These are phyloP conservation scores for Patella pellucida DNA, from an alignment of 2,888 invertebrate species.

Conservation along the genomic window DNA sequence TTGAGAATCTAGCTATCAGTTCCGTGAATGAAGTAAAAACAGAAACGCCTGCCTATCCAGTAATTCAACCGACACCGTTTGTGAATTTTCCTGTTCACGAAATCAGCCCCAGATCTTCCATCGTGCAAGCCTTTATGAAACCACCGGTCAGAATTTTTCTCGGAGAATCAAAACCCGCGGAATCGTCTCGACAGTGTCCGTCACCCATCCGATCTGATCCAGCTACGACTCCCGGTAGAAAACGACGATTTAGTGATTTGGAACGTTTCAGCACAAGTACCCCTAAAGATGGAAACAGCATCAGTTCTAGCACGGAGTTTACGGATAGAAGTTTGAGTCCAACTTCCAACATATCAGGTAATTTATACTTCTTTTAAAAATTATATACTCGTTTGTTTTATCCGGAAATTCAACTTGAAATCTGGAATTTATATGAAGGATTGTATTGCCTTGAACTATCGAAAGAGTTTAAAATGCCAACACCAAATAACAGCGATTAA, in stretches of 20 bases:
- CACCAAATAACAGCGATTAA: too few species aligned
- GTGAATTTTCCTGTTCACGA: not conserved
- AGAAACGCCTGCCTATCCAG: not conserved
- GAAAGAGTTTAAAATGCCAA: too few species aligned
- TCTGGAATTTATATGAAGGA: too few species aligned
- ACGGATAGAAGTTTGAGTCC: not conserved
- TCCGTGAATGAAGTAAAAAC: slow-evolving; percentile 27
- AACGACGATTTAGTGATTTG: slow-evolving; percentile 3
- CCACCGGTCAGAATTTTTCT: not conserved
- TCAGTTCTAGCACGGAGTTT: not conserved
- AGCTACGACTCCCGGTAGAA: not conserved
- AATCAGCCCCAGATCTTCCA: not conserved
- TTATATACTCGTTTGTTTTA: too few species aligned
- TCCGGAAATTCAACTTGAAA: too few species aligned
- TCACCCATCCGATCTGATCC: not conserved
- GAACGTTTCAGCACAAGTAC: not conserved
- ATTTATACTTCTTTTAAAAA: not conserved
- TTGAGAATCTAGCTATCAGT: slow-evolving; percentile 42
- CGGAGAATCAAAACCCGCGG: not conserved
- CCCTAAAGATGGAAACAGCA: not conserved
- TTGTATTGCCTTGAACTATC: too few species aligned
- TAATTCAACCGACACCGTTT: not conserved
- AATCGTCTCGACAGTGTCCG: not conserved
- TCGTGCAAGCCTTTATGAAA: not conserved
- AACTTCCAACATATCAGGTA: not conserved